Conservation (phyloP, 2,888 invertebrate genomes). For the Heliconius aoede region DNA sequence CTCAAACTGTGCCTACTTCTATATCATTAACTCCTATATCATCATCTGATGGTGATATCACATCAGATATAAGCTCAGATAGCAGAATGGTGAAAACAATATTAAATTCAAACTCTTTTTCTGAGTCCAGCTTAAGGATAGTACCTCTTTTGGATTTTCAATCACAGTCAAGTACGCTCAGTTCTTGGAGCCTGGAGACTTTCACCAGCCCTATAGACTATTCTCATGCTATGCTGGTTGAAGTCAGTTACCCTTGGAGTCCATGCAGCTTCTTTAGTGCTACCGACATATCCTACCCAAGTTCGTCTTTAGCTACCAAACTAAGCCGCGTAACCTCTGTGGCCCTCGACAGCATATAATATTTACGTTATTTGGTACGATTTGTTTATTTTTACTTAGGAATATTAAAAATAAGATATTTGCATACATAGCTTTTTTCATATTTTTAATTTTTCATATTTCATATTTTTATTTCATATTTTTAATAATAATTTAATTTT, state of each 20-base stretch:
- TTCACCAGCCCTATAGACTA: conserved; percentile 52
- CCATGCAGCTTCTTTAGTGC: conserved; percentile 48
- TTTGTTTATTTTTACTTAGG: background rate
- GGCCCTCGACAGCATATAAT: conserved; percentile 13
- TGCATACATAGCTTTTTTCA: background rate
- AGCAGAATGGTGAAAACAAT: conserved; percentile 44
- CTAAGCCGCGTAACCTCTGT: background rate
- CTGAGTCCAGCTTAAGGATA: conserved; percentile 12
- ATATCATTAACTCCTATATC: conserved; percentile 28
- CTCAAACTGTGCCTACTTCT: conserved; percentile 8
- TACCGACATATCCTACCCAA: conserved; percentile 58
- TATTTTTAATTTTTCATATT: no score
- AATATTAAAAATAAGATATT: conserved; percentile 5
- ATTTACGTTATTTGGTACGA: background rate
- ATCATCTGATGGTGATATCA: conserved; percentile 48
- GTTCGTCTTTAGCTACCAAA: conserved; percentile 41
- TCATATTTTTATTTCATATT: no score
- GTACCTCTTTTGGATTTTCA: background rate
- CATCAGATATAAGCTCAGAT: conserved; percentile 31
- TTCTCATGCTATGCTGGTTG: conserved; percentile 39
- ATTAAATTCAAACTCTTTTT: background rate
- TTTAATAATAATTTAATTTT: no score
- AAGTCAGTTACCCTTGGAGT: conserved; percentile 59
- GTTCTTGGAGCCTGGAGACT: conserved; percentile 61
- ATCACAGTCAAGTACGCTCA: conserved; percentile 44